Evolutionary conservation across 2,797 vertebrate species (phyloP), one percentile per base, ranked within the genome.

Genomic region (Epinephelus malabaricus): DNA sequence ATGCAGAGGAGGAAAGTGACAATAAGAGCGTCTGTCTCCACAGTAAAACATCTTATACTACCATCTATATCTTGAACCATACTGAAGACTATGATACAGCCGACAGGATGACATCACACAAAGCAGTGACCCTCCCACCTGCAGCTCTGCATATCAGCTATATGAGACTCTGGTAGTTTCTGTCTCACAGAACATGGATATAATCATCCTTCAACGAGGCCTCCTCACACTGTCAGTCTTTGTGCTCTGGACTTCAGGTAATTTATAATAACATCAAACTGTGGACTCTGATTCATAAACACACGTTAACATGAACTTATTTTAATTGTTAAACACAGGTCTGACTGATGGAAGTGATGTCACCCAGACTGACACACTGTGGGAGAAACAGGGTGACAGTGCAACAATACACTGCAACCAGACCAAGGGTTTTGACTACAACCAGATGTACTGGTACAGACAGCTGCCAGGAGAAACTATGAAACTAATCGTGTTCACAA

Each of bases 391-490:
- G 25, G 64, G 50, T 6, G 17, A 54, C 2, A 15, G 5, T 21
- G 63, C 74, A 38, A 78, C 63, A 12, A 73, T 78, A 0, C 2
- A 3, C 19, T 69, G 64, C 59, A 69, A 14, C n/a, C 80, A 78
- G 38, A 87, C 17, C 1, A 90, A 79, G 46, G n/a, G n/a, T n/a
- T n/a, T n/a, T n/a, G n/a, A n/a, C n/a, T n/a, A n/a, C n/a, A n/a
- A n/a, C n/a, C n/a, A n/a, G n/a, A 91, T 91, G 88, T 91, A 90
- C 86, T 92, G 92, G 91, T 92, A 81, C 76, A 45, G 73, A 63
- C 85, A 82, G 61, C 60, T 50, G 8, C 73, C 78, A 6, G 83
- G 77, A 69, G 19, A 80, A 66, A 12, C 27, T 1, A 76, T 84
- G 72, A 38, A 49, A 50, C 61, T 8, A 18, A 46, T 75, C 0